Evolutionary conservation across 2,888 invertebrate genomes (phyloP), one percentile per base, ranked within the genome.

Genomic region (Phrixothrix hirtus): DNA sequence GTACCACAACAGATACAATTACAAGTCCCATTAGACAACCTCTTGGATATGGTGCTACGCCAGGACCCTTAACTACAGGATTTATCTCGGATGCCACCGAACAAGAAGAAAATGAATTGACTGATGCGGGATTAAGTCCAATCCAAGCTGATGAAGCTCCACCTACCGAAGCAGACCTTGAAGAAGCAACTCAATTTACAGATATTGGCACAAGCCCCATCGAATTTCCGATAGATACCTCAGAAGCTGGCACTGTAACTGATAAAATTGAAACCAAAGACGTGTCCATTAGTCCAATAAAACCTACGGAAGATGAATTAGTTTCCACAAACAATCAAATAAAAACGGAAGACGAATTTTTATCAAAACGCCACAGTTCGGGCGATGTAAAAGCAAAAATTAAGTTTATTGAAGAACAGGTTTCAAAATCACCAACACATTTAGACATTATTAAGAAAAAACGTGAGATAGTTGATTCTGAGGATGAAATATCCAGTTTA

Each of bases 351-450:
- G 77, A 78, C 44, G 74, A 77, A 49, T 65, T 74, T 16, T 58
- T 77, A 42, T 51, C 59, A 3, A 68, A 63, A 44, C 61, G 76
- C 25, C 65, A 76, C 25, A 76, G 75, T 25, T 78, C 79, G 5
- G 80, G 81, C 17, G 81, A 81, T 59, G 83, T 83, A 2, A 80
- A 77, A 68, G 78, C 81, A 10, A 80, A 80, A 65, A 75, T 83
- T 30, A 77, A 78, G 65, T 68, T 77, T 47, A 66, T 83, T 37
- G 83, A 83, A 68, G 79, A 80, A 58, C 78, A 79, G 54, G 65
- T 69, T 13, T 65, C 66, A 12, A 72, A 69, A 45, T 64, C 75
- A 1, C 58, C 73, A 7, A 71, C 74, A 21, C 73, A 75, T 41
- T 65, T 69, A 41, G 72, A 70, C n/a, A 64, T 66, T 29, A 51